Base-by-base conservation (phyloP, 2,797 vertebrate species). In the Selene dorsalis region DNA sequence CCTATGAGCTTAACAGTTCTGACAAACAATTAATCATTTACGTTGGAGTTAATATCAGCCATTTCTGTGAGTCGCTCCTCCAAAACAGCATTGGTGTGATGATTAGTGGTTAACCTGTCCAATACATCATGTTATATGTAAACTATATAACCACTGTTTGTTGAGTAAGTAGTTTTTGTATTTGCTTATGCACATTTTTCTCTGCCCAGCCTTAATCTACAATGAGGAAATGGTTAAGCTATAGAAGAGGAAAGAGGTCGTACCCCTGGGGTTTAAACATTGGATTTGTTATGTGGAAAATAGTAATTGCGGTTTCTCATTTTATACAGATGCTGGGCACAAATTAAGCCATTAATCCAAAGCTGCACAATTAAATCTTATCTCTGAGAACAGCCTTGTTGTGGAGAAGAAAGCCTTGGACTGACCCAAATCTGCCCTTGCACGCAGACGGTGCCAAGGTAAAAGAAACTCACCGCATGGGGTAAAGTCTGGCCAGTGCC, bases 391-490 rank as follows among this genome's bases (percentile, higher is more conserved):
- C 80, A 85, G 83, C 83, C 71, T 89, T 63, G 59, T 74, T 32
- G 18, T 62, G 60, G 63, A 87, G 84, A 43, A 62, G 41, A 80
- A 87, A 89, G 79, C 83, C 80, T 83, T 68, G 75, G 79, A 84
- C 85, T 83, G 84, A 84, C 83, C 83, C 69, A 81, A 74, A 91
- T 82, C 71, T 83, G 75, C 83, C 86, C 86, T 83, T 73, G 77
- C 38, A 75, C 78, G 65, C 55, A 70, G 63, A 75, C 38, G 32
- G 79, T 84, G 83, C 89, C 93, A 89, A 88, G 85, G 86, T 86
- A 89, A 91, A 88, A 90, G 64, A 86, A 87, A 87, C 73, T 74
- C 81, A 43, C 77, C 20, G 77, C 77, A 81, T 82, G 88, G 89
- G 82, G 85, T 84, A 69, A 88, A 84, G 84, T 79, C 84, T 87